Base-by-base conservation (phyloP, 2,797 vertebrate genomes). In the Lacerta agilis region DNA sequence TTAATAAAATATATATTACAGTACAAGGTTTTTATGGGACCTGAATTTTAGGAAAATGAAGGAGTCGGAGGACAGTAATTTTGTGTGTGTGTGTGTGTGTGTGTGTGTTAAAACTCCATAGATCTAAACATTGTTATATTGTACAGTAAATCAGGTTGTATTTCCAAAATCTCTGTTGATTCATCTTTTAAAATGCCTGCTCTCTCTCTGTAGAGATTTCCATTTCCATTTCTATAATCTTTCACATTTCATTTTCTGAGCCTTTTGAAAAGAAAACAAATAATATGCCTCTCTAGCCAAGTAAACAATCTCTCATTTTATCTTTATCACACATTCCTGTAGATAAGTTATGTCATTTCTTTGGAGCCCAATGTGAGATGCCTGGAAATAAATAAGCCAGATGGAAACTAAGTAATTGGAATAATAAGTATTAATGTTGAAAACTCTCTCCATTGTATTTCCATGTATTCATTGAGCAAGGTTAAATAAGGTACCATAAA, bases 261-360 rank as follows among this genome's bases (percentile, higher is more conserved):
- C 64, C 85, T n/a, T 73, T 94, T 90, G 73, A 91, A 87, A 93
- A 88, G 55, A 87, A 91, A 95, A 90, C 41, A 93, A 93, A 92
- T 88, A 92, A 87, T 0, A 0, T 82, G 78, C 49, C 84, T 89
- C 90, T 90, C 89, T 43, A 89, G 58, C 76, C 0, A 0, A 92
- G 81, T 79, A 93, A 93, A 94, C 45, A 87, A 90, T 90, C 55
- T 86, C 80, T 92, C 79, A 85, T 93, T 94, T 93, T 93, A 93
- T 94, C 92, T 93, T 92, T 88, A 90, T 83, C 87, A 58, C 71
- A 92, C 91, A 87, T 23, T 80, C 88, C 85, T 91, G 85, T 71
- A 91, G 90, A 84, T 90, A 92, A 93, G 36, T 76, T 79, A 85
- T 89, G 43, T 69, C 0, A 86, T 93, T 94, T 93, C 78, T 94